Conservation (phyloP, 2,797 vertebrate species). For the Lophius americanus region DNA sequence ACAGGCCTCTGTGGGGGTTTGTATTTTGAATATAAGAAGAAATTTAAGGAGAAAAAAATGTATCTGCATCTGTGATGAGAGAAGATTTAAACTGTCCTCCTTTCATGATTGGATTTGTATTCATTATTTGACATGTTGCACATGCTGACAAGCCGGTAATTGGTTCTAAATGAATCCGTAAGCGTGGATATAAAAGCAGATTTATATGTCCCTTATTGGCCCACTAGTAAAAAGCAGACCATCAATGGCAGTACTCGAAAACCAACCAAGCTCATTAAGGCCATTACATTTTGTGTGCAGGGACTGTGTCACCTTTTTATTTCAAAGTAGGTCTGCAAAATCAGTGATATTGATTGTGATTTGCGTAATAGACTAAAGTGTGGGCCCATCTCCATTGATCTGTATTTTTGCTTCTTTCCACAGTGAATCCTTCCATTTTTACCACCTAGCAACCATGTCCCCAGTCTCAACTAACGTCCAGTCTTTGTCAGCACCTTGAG, state of each 20-base stretch:
- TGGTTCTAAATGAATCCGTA: slow-evolving; percentile 7
- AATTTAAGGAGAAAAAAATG: too few relatives aligned
- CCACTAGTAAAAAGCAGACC: slow-evolving; percentile 55
- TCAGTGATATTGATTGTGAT: slow-evolving; percentile 66
- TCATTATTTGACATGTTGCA: slow-evolving; percentile 1
- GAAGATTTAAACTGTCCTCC: too few relatives aligned
- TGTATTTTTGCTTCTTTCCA: slow-evolving; percentile 8
- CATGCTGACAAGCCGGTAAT: slow-evolving; percentile 1
- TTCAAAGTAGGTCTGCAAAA: slow-evolving; percentile 37
- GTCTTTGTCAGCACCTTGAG: slow-evolving; percentile 8
- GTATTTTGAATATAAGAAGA: too few relatives aligned
- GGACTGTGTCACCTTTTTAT: slow-evolving; percentile 49
- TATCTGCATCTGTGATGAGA: too few relatives aligned
- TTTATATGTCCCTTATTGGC: slow-evolving; percentile 14
- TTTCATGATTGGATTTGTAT: background rate
- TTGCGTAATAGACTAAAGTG: slow-evolving; percentile 40
- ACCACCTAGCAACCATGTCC: slow-evolving; percentile 9
- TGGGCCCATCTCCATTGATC: slow-evolving; percentile 48
- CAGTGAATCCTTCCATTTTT: slow-evolving; percentile 10
- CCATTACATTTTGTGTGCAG: slow-evolving; percentile 36
- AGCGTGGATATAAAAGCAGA: slow-evolving; percentile 8
- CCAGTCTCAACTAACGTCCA: slow-evolving; percentile 1
- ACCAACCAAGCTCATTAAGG: slow-evolving; percentile 44
- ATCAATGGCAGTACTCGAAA: slow-evolving; percentile 49
- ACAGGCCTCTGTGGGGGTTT: too few relatives aligned